A percentile compares a stretch with the other conserved stretches of the same genome.
These are phyloP conservation scores for Cynopterus brachyotis DNA, from an alignment of 2,113 vertebrate species.

Conservation along the genomic window DNA sequence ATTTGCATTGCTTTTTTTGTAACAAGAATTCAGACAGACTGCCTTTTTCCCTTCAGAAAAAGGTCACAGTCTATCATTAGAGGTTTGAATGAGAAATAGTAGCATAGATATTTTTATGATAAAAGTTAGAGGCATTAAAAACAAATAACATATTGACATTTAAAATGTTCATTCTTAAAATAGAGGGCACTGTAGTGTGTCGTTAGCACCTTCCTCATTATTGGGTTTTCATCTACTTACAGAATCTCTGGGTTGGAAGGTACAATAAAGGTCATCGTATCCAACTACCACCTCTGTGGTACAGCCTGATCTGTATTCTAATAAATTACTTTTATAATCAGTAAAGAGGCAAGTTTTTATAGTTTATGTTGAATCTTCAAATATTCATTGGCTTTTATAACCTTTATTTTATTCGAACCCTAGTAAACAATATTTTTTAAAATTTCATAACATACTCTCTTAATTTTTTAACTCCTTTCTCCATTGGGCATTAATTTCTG, in stretches of 20 bases:
- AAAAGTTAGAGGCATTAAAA: slow-evolving; percentile 58
- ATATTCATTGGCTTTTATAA: not conserved
- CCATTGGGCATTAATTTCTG: not conserved
- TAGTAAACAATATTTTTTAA: slow-evolving; percentile 18
- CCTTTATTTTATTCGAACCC: slow-evolving; percentile 25
- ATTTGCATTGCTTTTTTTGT: slow-evolving; percentile 71
- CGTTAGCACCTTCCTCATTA: not conserved
- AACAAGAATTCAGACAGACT: slow-evolving; percentile 66
- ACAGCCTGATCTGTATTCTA: not conserved
- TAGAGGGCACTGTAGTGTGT: not conserved
- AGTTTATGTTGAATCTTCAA: not conserved
- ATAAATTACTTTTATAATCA: not conserved
- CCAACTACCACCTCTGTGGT: not conserved
- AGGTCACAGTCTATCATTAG: slow-evolving; percentile 83
- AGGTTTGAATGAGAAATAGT: slow-evolving; percentile 72
- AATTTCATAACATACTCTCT: not conserved
- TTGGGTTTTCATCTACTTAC: slow-evolving; percentile 38
- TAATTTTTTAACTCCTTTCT: not conserved
- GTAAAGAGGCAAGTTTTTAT: not conserved
- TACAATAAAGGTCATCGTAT: slow-evolving; percentile 1
- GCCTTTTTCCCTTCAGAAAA: slow-evolving; percentile 41
- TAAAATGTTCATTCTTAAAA: slow-evolving; percentile 39
- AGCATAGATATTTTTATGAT: slow-evolving; percentile 60
- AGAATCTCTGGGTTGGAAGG: not conserved
- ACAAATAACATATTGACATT: slow-evolving; percentile 69